phyloP scores from a whole-genome alignment of 2,113 vertebrate genomes.

The Esox niger region DNA sequence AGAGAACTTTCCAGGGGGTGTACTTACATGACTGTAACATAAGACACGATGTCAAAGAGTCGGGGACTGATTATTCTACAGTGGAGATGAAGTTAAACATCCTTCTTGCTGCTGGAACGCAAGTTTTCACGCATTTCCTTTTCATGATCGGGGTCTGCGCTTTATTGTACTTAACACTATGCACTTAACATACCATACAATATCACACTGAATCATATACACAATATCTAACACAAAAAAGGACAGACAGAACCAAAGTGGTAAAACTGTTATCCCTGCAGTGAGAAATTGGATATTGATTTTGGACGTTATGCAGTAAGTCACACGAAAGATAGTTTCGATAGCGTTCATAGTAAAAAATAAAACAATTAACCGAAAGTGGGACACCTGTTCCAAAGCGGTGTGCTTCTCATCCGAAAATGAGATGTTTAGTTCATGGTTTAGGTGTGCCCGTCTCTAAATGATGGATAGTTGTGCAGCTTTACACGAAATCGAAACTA shows the following conservation, averaged over 20 bases:
- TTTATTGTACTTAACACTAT: too few species aligned
- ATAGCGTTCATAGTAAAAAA: slow-evolving; percentile 42
- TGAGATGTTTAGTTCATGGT: not conserved
- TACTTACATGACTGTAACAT: too few species aligned
- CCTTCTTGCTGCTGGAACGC: slow-evolving; percentile 58
- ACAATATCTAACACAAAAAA: too few species aligned
- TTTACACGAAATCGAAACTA: not conserved
- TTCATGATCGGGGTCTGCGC: too few species aligned
- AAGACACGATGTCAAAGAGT: not conserved
- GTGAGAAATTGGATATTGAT: slow-evolving; percentile 81
- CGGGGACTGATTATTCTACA: slow-evolving; percentile 58
- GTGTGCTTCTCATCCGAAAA: slow-evolving; percentile 23
- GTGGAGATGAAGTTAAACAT: slow-evolving; percentile 49
- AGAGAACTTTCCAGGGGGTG: too few species aligned
- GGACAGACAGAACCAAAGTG: too few species aligned
- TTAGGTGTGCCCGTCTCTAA: not conserved
- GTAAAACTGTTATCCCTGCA: too few species aligned
- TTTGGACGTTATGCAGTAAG: slow-evolving; percentile 65
- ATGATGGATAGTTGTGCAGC: not conserved
- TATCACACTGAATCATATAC: too few species aligned
- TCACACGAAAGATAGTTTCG: slow-evolving; percentile 55
- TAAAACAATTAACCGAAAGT: too few species aligned
- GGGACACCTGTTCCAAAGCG: slow-evolving; percentile 24
- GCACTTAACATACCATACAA: too few species aligned
- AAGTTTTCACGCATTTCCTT: slow-evolving; percentile 65